Evolutionary conservation across 2,113 vertebrate species (phyloP).

Genomic region (Halichoerus grypus): DNA sequence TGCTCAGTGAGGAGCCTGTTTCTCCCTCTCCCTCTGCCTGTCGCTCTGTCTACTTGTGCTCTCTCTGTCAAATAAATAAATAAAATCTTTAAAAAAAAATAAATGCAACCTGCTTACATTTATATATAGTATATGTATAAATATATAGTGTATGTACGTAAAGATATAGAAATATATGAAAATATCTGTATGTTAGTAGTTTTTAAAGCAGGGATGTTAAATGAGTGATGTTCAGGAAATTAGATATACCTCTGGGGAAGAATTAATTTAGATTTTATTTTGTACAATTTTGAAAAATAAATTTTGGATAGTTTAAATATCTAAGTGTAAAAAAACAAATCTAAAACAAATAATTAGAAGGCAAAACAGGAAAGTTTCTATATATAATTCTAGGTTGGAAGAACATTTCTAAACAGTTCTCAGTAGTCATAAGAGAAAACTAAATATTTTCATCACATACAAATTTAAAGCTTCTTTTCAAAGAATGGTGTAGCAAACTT

Average conservation of each 20-base stretch:
- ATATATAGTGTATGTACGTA: not conserved
- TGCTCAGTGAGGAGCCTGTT: too few species aligned
- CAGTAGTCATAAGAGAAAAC: not conserved
- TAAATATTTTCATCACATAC: not conserved
- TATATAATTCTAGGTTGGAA: not conserved
- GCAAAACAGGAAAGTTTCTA: not conserved
- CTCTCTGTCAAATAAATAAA: too few species aligned
- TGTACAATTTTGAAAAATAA: constrained; percentile 20
- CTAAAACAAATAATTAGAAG: not conserved
- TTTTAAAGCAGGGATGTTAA: not conserved
- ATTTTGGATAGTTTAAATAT: not conserved
- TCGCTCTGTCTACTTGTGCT: too few species aligned
- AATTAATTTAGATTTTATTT: not conserved
- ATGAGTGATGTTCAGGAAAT: not conserved
- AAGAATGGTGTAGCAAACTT: not conserved
- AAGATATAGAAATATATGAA: not conserved
- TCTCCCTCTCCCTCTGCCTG: too few species aligned
- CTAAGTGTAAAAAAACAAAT: not conserved
- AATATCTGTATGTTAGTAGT: not conserved
- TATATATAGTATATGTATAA: not conserved
- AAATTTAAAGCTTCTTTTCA: constrained; percentile 22
- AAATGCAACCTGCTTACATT: not conserved
- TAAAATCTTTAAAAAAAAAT: too few species aligned
- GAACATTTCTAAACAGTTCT: not conserved
- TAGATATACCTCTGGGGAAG: not conserved